Evolutionary conservation across 2,113 vertebrate genomes (phyloP).

Genomic region (Cynoglossus semilaevis): DNA sequence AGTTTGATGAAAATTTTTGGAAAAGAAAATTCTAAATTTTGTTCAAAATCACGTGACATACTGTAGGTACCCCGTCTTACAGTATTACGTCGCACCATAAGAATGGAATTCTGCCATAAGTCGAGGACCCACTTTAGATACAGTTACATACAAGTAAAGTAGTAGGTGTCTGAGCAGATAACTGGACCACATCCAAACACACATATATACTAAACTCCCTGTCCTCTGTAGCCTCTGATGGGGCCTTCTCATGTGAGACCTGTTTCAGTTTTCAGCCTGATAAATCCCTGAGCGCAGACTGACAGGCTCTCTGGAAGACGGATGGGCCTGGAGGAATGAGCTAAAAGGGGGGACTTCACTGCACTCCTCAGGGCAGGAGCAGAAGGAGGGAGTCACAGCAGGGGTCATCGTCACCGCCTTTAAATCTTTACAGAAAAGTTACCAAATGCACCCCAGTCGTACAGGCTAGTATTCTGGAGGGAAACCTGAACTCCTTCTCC

Average conservation of each 20-base stretch:
- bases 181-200: constrained; percentile 9
- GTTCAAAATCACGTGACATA: too few species aligned
- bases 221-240: constrained; percentile 24
- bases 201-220: constrained; percentile 15
- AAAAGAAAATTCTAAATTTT: too few species aligned
- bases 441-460: constrained; percentile 19
- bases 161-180: neutral
- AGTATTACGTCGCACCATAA: too few species aligned
- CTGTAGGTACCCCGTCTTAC: too few species aligned
- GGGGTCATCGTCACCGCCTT: constrained; percentile 40
- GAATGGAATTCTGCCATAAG: too few species aligned
- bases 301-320: constrained; percentile 58
- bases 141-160: neutral
- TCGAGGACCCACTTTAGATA: neutral
- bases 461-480: constrained; percentile 3
- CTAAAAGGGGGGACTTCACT: constrained; percentile 39
- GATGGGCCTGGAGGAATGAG: constrained; percentile 52
- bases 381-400: constrained; percentile 1
- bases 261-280: constrained; percentile 47
- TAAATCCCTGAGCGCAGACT: constrained; percentile 52
- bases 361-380: constrained; percentile 14
- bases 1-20: too few species aligned
- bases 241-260: constrained; percentile 34
- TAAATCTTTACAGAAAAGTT: constrained; percentile 31
- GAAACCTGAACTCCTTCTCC: constrained; percentile 21